These are phyloP conservation scores for Caenorhabditis doughertyi DNA, from an alignment of 2,888 invertebrate species.

Conservation along the genomic window DNA sequence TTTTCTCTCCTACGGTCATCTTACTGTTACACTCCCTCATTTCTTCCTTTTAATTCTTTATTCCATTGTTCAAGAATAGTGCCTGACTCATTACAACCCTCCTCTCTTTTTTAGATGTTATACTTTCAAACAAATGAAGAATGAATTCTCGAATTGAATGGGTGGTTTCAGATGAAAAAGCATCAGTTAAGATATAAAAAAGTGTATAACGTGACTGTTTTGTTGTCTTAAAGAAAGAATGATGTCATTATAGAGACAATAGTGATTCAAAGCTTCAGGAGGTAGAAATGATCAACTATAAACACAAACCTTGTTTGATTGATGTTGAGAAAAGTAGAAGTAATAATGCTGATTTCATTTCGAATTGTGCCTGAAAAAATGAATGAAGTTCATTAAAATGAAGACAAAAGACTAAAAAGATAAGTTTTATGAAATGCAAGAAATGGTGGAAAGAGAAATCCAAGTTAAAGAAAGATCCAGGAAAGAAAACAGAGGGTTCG, in stretches of 20 bases:
- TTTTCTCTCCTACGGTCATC: conserved; percentile 52
- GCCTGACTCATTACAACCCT: conserved; percentile 51
- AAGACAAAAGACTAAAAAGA: background rate
- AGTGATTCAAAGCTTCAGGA: conserved; percentile 41
- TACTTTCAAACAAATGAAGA: conserved; percentile 31
- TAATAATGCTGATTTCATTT: conserved; percentile 36
- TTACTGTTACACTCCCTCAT: conserved; percentile 27
- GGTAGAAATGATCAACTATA: background rate
- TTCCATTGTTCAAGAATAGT: conserved; percentile 39
- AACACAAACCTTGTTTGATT: conserved; percentile 47
- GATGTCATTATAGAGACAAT: conserved; percentile 41
- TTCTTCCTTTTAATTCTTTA: conserved; percentile 21
- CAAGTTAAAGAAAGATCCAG: too few relatives aligned
- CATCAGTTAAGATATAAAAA: conserved; percentile 20
- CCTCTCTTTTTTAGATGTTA: background rate
- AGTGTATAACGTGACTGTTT: conserved; percentile 48
- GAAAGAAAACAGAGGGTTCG: too few relatives aligned
- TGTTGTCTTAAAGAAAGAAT: conserved; percentile 37
- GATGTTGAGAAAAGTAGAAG: conserved; percentile 30
- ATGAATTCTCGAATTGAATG: conserved; percentile 47
- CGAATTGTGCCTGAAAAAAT: conserved; percentile 19
- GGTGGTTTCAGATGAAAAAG: conserved; percentile 45
- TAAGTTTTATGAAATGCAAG: background rate
- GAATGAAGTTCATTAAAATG: background rate
- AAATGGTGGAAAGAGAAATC: too few relatives aligned